phyloP scores from a whole-genome alignment of 2,888 invertebrate genomes.

The Stenchaetothrips biformis region DNA sequence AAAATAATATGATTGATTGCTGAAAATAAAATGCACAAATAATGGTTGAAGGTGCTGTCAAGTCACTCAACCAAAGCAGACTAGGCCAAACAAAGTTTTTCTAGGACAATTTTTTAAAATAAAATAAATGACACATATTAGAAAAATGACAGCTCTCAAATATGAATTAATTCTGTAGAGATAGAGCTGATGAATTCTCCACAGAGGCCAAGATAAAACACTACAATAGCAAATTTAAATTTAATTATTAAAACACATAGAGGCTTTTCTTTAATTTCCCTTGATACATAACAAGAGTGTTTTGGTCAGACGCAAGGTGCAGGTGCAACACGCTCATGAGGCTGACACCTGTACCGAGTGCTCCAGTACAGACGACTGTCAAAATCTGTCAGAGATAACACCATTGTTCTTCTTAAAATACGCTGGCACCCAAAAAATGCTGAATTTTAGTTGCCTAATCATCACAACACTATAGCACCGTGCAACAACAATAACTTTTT shows the following conservation, averaged over 20 bases:
- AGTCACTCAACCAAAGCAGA: not conserved
- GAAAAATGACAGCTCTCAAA: not conserved
- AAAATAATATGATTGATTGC: not conserved
- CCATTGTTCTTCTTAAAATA: not conserved
- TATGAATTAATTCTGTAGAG: not conserved
- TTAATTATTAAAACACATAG: too few species aligned
- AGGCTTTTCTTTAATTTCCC: too few species aligned
- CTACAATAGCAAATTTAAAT: too few species aligned
- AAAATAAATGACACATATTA: not conserved
- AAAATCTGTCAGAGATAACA: not conserved
- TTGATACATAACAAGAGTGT: not conserved
- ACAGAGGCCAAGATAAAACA: too few species aligned
- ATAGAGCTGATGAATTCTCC: not conserved
- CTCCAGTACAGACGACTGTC: not conserved
- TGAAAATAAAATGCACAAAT: not conserved
- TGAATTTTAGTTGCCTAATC: not conserved
- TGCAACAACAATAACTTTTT: slow-evolving; percentile 90
- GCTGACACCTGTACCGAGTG: not conserved
- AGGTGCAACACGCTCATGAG: not conserved
- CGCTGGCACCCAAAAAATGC: not conserved
- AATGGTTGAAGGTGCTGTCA: not conserved
- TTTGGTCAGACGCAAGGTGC: not conserved
- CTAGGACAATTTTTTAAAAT: not conserved
- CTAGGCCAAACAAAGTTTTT: not conserved
- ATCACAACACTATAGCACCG: slow-evolving; percentile 65